Evolutionary conservation across 2,797 vertebrate genomes (phyloP).

Genomic region (Onychomys torridus): DNA sequence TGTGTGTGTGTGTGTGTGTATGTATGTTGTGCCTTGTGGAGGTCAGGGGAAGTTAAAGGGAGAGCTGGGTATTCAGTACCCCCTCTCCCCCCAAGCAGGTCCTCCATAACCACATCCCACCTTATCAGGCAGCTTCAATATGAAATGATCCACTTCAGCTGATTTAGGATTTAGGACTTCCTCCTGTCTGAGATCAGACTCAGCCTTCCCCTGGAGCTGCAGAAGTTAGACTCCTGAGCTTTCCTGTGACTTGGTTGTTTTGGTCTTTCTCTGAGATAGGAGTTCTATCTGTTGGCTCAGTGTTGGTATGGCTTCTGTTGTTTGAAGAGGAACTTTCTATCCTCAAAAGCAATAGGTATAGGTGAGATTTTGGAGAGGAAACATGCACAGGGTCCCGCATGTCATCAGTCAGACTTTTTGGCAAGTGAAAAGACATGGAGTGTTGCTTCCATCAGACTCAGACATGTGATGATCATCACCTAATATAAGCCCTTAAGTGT

Average conservation of each 20-base stretch:
- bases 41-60: neutral
- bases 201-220: constrained; percentile 8
- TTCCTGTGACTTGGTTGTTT: neutral
- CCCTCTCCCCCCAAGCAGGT: accelerated
- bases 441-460: neutral
- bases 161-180: neutral
- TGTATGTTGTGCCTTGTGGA: neutral
- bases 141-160: accelerated
- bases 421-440: neutral
- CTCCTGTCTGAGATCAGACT: neutral
- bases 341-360: neutral
- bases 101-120: too few relatives aligned
- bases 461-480: neutral
- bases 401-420: neutral
- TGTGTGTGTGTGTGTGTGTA: neutral
- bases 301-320: neutral
- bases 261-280: neutral
- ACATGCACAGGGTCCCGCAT: neutral
- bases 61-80: neutral
- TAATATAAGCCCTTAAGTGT: neutral
- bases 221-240: constrained; percentile 34
- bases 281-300: constrained; percentile 37
- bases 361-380: neutral
- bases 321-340: neutral
- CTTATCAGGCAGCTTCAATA: accelerated